These are phyloP conservation scores for Andrena bucephala DNA, from an alignment of 2,888 invertebrate genomes.

Conservation along the genomic window DNA sequence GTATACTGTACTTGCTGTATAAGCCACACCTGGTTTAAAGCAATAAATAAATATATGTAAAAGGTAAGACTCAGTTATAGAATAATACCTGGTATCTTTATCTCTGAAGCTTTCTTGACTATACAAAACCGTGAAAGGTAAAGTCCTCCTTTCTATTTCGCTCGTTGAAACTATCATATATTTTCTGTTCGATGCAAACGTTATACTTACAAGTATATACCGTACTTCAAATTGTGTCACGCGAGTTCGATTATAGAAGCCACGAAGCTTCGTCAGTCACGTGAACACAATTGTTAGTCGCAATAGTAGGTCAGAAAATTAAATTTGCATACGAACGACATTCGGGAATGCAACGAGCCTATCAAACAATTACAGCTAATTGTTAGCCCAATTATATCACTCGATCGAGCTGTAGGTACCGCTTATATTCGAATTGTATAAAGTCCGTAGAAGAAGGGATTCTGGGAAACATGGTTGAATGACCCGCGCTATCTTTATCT, in stretches of 20 bases:
- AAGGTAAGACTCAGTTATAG: too few relatives aligned
- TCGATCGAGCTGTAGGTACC: too few relatives aligned
- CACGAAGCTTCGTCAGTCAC: background rate
- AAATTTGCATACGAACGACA: slow-evolving; percentile 53
- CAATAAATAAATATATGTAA: too few relatives aligned
- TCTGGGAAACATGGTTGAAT: too few relatives aligned
- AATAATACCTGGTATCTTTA: too few relatives aligned
- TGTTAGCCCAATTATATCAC: too few relatives aligned
- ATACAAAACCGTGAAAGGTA: background rate
- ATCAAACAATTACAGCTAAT: slow-evolving; percentile 30
- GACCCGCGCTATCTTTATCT: background rate
- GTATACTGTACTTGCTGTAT: too few relatives aligned
- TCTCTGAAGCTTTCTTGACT: too few relatives aligned
- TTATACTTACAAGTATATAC: background rate
- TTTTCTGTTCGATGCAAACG: background rate
- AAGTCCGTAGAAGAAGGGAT: too few relatives aligned
- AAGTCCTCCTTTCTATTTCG: background rate
- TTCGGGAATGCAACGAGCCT: slow-evolving; percentile 28
- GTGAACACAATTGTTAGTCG: background rate
- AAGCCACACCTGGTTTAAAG: too few relatives aligned
- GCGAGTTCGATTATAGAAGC: slow-evolving; percentile 22
- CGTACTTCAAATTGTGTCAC: background rate
- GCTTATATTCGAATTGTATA: too few relatives aligned
- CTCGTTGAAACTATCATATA: background rate
- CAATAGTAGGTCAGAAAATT: slow-evolving; percentile 19